Base-by-base conservation (phyloP, 2,797 vertebrate species). In the Ctenopoma multispine region DNA sequence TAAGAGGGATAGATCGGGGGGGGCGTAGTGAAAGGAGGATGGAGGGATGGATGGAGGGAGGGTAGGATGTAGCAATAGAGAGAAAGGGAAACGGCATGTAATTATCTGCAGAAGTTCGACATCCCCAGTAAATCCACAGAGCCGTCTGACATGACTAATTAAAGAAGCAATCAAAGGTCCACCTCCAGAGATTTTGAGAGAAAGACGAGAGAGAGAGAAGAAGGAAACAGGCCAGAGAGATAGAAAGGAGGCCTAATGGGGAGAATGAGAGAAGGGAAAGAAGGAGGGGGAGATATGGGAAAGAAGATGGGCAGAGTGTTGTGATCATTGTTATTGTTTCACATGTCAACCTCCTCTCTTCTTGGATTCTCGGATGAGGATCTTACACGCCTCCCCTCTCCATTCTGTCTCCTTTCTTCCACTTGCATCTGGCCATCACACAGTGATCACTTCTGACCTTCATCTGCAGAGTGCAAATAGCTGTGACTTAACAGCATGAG, bases 21-120 rank as follows among this genome's bases (percentile, higher is more conserved):
- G 73, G 76, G 56, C 53, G 40, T 36, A 36, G 83, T 71, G 82
- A 75, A 83, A 71, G 71, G 64, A 79, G 79, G 78, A 80, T 72
- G 77, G 82, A 86, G 62, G 75, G 82, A 85, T 77, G 79, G 64
- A 79, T 55, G 63, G 62, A 77, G 62, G 71, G 59, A 61, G 74
- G 76, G 70, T 78, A 72, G 81, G 70, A 87, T 64, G 71, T 65
- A 77, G 79, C 73, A 47, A 56, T 61, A 63, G 80, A 80, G 84
- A 85, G 81, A 87, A 83, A 87, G 53, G 81, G 55, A 95, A 91
- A 92, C 92, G 94, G 90, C 94, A 94, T 95, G 95, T 97, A 97
- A 97, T 98, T 98, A 97, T 96, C 96, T 96, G 95, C 94, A 95
- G 90, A 96, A 95, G 94, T 96, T 95, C 93, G 95, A 96, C 96